These are phyloP conservation scores for Drosophila mayri DNA, from an alignment of 1,140 invertebrate genomes.

Conservation along the genomic window DNA sequence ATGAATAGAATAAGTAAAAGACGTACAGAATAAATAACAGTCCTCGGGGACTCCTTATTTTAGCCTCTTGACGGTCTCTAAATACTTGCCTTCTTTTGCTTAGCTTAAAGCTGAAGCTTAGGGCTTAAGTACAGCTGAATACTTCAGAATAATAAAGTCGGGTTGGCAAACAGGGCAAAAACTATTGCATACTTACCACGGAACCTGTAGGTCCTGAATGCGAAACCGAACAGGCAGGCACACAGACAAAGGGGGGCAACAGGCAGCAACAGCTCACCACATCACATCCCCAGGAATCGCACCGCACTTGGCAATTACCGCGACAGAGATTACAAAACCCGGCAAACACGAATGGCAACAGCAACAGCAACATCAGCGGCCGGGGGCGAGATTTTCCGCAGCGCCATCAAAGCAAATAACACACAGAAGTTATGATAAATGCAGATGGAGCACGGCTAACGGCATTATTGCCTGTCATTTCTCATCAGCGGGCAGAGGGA, in stretches of 20 bases:
- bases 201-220: conserved; percentile 33
- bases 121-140: conserved; percentile 2
- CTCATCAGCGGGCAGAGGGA: conserved; percentile 58
- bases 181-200: conserved; percentile 35
- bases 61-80: background rate
- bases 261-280: conserved; percentile 26
- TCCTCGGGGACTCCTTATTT: background rate
- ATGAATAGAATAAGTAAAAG: background rate
- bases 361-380: conserved; percentile 19
- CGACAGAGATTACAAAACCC: conserved; percentile 41
- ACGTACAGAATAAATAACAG: background rate
- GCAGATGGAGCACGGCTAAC: conserved; percentile 77
- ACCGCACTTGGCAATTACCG: conserved; percentile 57
- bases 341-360: conserved; percentile 30
- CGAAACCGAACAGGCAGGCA: conserved; percentile 49
- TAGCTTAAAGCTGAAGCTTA: conserved; percentile 4
- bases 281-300: conserved; percentile 6
- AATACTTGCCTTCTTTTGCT: background rate
- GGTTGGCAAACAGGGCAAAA: conserved; percentile 11
- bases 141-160: conserved; percentile 9
- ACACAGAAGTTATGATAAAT: conserved; percentile 80
- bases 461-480: conserved; percentile 82
- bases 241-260: conserved; percentile 39
- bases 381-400: conserved; percentile 31
- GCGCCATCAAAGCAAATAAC: conserved; percentile 75